Evolutionary conservation across 2,113 vertebrate species (phyloP), one percentile per base, ranked within the genome.

Genomic region (Grantiella picta): DNA sequence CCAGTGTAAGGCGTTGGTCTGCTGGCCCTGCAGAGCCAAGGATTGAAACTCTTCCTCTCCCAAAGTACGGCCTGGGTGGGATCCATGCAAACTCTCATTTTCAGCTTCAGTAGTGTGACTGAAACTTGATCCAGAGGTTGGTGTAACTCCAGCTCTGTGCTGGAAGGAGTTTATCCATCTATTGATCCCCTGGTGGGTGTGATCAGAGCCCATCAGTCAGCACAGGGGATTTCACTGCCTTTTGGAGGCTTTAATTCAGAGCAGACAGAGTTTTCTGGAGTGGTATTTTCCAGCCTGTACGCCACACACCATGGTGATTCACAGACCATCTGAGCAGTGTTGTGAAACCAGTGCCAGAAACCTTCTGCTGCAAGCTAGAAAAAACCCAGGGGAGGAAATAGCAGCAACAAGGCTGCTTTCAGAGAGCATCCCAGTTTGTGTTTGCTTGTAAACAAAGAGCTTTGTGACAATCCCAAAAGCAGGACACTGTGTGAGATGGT

Each of bases 221-320:
- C 9, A 3, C 5, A 44, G 23, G 42, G 70, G 7, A 6, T 42
- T 54, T 45, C 50, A 9, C 10, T 81, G 68, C 38, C 35, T 54
- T 40, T 28, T 36, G 38, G 8, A 35, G 64, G 19, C 90, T 82
- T 33, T 29, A 49, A 61, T 86, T 86, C 90, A 33, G 57, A 31
- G 42, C 3, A 90, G 82, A 56, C 69, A 21, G 70, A 33, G 76
- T 63, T 83, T 61, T 86, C 82, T 89, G 89, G 60, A 71, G 91
- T 50, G 47, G 50, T 89, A 0, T 90, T 90, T 86, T 83, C 73
- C 94, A 81, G 94, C 54, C 69, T 15, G 64, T 54, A 79, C 72
- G 94, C 89, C 79, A 83, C 92, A 90, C 85, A 90, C 4, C 68
- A 54, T 57, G 70, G 94, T 94, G 95, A 95, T 94, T 96, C 94